These are phyloP conservation scores for Sarcophaga subvicina DNA, from an alignment of 2,888 invertebrate genomes.

Conservation along the genomic window DNA sequence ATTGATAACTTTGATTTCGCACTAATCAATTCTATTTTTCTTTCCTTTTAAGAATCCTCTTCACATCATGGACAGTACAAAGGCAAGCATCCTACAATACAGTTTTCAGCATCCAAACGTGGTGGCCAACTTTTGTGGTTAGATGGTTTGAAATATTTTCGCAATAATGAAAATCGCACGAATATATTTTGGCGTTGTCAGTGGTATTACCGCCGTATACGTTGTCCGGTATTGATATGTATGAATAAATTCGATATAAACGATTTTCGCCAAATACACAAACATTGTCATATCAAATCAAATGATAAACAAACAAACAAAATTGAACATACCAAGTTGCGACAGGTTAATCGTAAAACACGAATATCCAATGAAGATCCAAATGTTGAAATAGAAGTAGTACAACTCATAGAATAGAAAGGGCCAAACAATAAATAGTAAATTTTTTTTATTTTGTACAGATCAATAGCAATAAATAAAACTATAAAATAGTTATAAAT, in stretches of 20 bases:
- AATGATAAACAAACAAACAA: not conserved
- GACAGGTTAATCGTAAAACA: not conserved
- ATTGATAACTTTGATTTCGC: not conserved
- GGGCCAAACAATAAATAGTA: slow-evolving; percentile 16
- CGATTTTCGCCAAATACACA: slow-evolving; percentile 81
- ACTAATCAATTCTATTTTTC: slow-evolving; percentile 52
- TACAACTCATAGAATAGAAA: not conserved
- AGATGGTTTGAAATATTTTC: slow-evolving; percentile 80
- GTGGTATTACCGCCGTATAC: slow-evolving; percentile 80
- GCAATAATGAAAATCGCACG: slow-evolving; percentile 81
- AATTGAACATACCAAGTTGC: not conserved
- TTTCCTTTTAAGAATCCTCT: slow-evolving; percentile 42
- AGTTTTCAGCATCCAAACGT: slow-evolving; percentile 80
- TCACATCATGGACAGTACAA: slow-evolving; percentile 74
- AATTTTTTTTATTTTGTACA: not conserved
- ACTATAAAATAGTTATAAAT: not conserved
- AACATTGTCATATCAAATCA: slow-evolving; percentile 76
- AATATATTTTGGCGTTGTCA: slow-evolving; percentile 81
- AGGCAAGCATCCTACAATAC: slow-evolving; percentile 77
- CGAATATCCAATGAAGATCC: not conserved
- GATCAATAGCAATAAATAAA: not conserved
- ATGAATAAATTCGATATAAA: slow-evolving; percentile 80
- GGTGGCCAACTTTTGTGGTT: slow-evolving; percentile 80
- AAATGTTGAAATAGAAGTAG: slow-evolving; percentile 26
- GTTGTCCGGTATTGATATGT: slow-evolving; percentile 81